Evolutionary conservation across 2,113 vertebrate genomes (phyloP), one percentile per base, ranked within the genome.

Genomic region (Strix uralensis): DNA sequence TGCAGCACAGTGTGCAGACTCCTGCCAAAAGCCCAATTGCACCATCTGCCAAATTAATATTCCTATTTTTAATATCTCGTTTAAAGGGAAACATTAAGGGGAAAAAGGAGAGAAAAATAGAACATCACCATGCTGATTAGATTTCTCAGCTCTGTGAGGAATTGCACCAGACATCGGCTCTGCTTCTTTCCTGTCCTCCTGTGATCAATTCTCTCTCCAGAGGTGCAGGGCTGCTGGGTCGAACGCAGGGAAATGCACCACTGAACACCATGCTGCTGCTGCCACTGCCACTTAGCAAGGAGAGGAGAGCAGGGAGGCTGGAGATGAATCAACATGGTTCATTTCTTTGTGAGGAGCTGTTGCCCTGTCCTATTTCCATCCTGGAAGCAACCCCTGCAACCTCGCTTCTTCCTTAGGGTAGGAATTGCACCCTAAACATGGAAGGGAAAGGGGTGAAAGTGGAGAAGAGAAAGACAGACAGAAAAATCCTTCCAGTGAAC

Each of bases 21-120:
- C 91, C 97, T 96, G 97, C 97, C 97, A 97, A 97, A 95, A 97
- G 95, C 81, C 95, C 96, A 97, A 96, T 88, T 90, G 80, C 92
- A 97, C 96, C 97, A 97, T 97, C 96, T 97, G 97, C 96, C 96
- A 97, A 97, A 97, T 96, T 97, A 97, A 97, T 97, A 97, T 96
- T 96, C 95, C 92, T 91, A 94, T 97, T 97, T 97, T 97, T 97
- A 97, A 97, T 97, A 96, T 88, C 93, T 90, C 59, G 7, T 95
- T 97, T 88, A 94, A 94, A 86, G 81, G 88, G 69, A 83, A 91
- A 36, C 57, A 70, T 94, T 85, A 82, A 88, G 75, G 84, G 59
- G 57, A 6, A 3, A 74, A 71, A 82, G 84, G 72, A 94, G 89
- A 74, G 90, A 22, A 87, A 94, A 92, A 86, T 46, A 95, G 83